These are phyloP conservation scores for Octomys mimax DNA, from an alignment of 2,797 vertebrate genomes.

Conservation along the genomic window DNA sequence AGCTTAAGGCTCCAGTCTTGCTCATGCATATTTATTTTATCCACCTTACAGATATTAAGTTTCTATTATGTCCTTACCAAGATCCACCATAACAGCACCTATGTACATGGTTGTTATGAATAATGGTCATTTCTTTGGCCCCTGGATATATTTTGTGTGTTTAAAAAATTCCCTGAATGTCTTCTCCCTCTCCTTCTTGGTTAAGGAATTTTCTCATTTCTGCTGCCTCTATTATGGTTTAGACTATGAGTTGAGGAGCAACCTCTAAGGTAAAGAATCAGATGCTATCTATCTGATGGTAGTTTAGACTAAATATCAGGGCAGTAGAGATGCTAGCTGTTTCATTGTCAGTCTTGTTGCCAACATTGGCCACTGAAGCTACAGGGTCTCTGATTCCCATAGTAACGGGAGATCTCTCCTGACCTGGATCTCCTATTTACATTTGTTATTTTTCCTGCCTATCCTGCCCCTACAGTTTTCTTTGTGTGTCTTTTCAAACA, in stretches of 20 bases:
- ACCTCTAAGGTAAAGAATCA: not conserved
- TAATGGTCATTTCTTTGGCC: not conserved
- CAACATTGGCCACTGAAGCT: not conserved
- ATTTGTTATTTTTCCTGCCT: not conserved
- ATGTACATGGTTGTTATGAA: not conserved
- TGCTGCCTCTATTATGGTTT: not conserved
- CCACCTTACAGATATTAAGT: not conserved
- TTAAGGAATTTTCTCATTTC: not conserved
- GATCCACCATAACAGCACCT: rapidly evolving
- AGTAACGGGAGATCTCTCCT: not conserved
- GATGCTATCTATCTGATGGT: not conserved
- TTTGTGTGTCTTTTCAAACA: not conserved
- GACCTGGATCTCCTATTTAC: not conserved
- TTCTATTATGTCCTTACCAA: not conserved
- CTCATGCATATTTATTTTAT: not conserved
- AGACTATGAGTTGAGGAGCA: not conserved
- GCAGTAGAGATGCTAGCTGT: not conserved
- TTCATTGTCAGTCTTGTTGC: not conserved
- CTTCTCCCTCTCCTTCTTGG: not conserved
- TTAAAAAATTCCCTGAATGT: conserved; percentile 20
- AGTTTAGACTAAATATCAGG: not conserved
- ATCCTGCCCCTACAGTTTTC: not conserved
- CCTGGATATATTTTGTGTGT: not conserved
- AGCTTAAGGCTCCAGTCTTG: not conserved
- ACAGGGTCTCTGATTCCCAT: rapidly evolving